Base-by-base conservation (phyloP, 1,140 invertebrate genomes). In the Trachymyrmex cornetzi region DNA sequence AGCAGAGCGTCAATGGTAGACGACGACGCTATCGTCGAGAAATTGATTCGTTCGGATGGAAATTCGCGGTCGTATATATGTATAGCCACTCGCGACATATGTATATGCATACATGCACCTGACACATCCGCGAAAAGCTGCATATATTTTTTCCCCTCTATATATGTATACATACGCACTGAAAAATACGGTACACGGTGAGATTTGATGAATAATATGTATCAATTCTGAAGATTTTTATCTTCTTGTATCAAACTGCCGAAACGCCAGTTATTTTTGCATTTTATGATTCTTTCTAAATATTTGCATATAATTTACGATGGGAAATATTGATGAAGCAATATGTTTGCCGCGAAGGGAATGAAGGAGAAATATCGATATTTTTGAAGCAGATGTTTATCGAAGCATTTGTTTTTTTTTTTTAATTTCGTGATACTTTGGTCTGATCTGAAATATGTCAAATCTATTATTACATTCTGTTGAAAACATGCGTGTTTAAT, bases 11-110 rank as follows among this genome's bases (percentile, higher is more conserved):
- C 85, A 57, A 82, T 59, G 74, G 77, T 84, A 72, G 75, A 66
- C 59, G 57, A 53, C 24, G 81, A 87, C 34, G 72, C 30, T 79
- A 74, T 85, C 80, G 84, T 63, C 71, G 89, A 88, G 88, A 92
- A 91, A 93, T 92, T 92, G 87, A 93, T 92, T 92, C 87, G 85
- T 80, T 63, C 77, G 64, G 88, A 92, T 92, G 88, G 87, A 92
- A 92, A 93, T 92, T 91, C 87, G 50, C 53, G 14, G 44, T n/a
- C 44, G 64, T 38, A 74, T 24, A 55, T 64, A 50, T 55, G 6
- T 34, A 34, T 34, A 59, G 67, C 75, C 24, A 53, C 53, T 69
- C 75, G n/a, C 53, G 16, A 85, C 48, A 44, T 24, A 66, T 48
- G 59, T 77, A 85, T 64, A 66, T 50, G 30, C 38, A 69, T 69